phyloP scores from a whole-genome alignment of 2,113 vertebrate genomes.

The Notarius lentiginosus region DNA sequence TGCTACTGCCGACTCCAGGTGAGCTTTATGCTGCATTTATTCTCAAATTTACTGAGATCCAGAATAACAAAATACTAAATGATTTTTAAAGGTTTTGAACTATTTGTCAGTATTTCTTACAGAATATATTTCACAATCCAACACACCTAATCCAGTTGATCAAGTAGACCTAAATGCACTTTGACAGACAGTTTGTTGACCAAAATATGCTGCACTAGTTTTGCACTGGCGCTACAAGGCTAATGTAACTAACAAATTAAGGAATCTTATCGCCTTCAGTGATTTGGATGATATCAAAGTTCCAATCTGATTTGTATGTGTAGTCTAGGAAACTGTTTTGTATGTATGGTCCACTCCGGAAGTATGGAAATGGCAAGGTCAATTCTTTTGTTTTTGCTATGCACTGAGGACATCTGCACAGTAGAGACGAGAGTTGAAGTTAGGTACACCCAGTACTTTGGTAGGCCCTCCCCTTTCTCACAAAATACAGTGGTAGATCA shows the following conservation, averaged over 20 bases:
- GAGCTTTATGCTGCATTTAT: constrained; percentile 35
- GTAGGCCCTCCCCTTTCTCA: too few species aligned
- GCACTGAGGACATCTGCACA: background rate
- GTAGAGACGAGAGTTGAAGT: too few species aligned
- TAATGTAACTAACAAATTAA: background rate
- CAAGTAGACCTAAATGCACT: background rate
- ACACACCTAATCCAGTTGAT: background rate
- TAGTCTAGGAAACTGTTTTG: background rate
- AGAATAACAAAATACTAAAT: background rate
- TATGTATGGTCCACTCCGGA: background rate
- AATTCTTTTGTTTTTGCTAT: background rate
- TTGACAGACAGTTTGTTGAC: too few species aligned
- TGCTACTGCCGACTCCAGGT: constrained; percentile 99
- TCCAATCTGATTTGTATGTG: background rate
- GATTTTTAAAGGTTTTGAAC: background rate
- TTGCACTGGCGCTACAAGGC: background rate
- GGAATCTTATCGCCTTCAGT: background rate
- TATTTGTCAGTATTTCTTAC: too few species aligned
- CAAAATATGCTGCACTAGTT: background rate
- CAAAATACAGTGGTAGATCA: too few species aligned
- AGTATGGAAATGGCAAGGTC: too few species aligned
- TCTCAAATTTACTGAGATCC: background rate
- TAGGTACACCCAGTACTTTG: too few species aligned
- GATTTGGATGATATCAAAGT: background rate
- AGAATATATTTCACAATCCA: background rate